Conservation (phyloP, 2,113 vertebrate species). For the Cavia porcellus region DNA sequence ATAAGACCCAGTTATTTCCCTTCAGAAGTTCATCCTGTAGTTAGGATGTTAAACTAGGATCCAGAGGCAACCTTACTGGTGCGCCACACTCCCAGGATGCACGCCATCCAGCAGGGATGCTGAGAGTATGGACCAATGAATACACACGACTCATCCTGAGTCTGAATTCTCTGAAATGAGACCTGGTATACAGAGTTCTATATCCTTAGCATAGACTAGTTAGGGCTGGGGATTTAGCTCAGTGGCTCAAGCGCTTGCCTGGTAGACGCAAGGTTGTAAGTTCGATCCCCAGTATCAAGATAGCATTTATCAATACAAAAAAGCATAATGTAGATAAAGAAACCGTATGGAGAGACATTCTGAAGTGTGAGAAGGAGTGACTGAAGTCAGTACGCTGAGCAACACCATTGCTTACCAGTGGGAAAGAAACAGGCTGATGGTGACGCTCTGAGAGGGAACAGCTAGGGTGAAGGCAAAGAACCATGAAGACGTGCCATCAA, state of each 20-base stretch:
- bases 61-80: background rate
- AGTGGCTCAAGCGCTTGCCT: too few relatives aligned
- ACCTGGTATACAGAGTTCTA: background rate
- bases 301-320: too few relatives aligned
- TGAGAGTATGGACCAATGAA: background rate
- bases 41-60: background rate
- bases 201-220: background rate
- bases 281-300: too few relatives aligned
- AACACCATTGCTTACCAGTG: background rate
- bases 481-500: background rate
- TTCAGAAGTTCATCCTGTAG: background rate
- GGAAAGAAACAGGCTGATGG: background rate
- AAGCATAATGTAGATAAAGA: too few relatives aligned
- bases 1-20: background rate
- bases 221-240: background rate
- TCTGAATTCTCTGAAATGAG: background rate
- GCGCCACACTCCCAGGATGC: background rate
- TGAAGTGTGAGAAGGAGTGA: background rate
- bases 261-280: too few relatives aligned
- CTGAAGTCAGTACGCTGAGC: background rate
- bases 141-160: background rate
- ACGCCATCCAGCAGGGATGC: background rate
- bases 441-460: background rate
- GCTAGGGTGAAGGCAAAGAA: background rate
- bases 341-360: background rate